A percentile compares a stretch with the other conserved stretches of the same genome.
Evolutionary conservation across 2,797 vertebrate species (phyloP).

Genomic region (Rhyacichthys aspro): DNA sequence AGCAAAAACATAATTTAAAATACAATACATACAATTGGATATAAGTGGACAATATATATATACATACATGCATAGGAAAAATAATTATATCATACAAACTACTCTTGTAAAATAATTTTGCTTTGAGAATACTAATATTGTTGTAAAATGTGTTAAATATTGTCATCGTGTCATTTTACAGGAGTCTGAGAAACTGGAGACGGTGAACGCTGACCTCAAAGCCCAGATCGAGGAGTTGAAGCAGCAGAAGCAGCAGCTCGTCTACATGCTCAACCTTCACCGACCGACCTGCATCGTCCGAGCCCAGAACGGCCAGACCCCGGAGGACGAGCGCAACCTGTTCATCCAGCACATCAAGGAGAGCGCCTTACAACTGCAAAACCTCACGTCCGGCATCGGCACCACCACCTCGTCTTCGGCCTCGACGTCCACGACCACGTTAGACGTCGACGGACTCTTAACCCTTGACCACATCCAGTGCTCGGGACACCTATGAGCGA

Average conservation of each 20-base stretch:
- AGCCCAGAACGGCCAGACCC: conserved; percentile 93
- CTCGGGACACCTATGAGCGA: conserved; percentile 47
- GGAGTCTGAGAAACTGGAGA: conserved; percentile 97
- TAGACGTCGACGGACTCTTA: conserved; percentile 30
- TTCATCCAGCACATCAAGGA: conserved; percentile 97
- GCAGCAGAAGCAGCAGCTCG: conserved; percentile 96
- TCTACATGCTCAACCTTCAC: conserved; percentile 98
- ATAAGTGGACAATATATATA: too few species aligned
- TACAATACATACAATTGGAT: too few species aligned
- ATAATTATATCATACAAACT: too few species aligned
- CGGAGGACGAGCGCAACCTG: conserved; percentile 94
- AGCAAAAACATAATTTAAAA: too few species aligned
- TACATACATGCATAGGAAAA: too few species aligned
- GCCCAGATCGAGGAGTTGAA: conserved; percentile 96
- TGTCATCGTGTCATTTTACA: conserved; percentile 63
- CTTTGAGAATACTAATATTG: too few species aligned
- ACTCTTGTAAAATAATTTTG: too few species aligned
- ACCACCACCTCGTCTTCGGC: not conserved
- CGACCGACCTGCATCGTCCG: conserved; percentile 96
- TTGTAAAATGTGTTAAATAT: too few species aligned
- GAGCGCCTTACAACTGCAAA: conserved; percentile 87
- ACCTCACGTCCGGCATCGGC: conserved; percentile 26
- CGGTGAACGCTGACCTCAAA: conserved; percentile 92
- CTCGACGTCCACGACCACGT: conserved; percentile 10
- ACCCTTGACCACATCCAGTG: conserved; percentile 54